Base-by-base conservation (phyloP, 2,888 invertebrate genomes). In the Nomada goodeniana region DNA sequence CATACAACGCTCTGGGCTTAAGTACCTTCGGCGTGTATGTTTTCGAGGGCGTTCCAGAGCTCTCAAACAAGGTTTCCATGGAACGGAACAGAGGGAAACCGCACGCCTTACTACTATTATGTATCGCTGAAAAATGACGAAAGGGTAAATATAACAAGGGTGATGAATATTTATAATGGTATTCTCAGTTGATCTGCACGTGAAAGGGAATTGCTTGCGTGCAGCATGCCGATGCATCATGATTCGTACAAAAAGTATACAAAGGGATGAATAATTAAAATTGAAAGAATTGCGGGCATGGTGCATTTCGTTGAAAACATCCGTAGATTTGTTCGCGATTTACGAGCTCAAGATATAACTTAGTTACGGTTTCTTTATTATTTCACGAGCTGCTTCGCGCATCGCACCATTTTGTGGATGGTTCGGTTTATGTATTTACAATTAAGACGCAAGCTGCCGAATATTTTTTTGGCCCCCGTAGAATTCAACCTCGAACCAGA, bases 141-240 rank as follows among this genome's bases (percentile, higher is more conserved):
- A 85, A 89, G 88, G 87, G 85, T 85, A 87, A 88, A 83, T 86
- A 88, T 87, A 86, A 90, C 86, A 86, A 89, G 82, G 86, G 81
- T 77, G 83, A 88, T 90, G 88, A 89, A 90, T 90, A 90, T 90
- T 90, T 90, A 90, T 90, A 86, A 79, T 80, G 65, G 70, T 80
- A 79, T 61, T 75, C 78, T 77, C 83, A 80, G 83, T 83, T 80
- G 83, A 81, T 75, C 53, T 59, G 68, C 29, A 57, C 57, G 59
- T 59, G 69, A 74, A 64, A 74, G 73, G 78, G 73, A 70, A 52
- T 57, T 78, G 57, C 63, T 44, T 61, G 69, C 71, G 79, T 81
- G 64, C 67, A 67, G 70, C 69, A 72, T 75, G 76, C 68, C 76
- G 70, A 60, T 76, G 75, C 80, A 71, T 80, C 80, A 55, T 65